Conservation (phyloP, 2,113 vertebrate genomes). For the Acrocephalus kingi region DNA sequence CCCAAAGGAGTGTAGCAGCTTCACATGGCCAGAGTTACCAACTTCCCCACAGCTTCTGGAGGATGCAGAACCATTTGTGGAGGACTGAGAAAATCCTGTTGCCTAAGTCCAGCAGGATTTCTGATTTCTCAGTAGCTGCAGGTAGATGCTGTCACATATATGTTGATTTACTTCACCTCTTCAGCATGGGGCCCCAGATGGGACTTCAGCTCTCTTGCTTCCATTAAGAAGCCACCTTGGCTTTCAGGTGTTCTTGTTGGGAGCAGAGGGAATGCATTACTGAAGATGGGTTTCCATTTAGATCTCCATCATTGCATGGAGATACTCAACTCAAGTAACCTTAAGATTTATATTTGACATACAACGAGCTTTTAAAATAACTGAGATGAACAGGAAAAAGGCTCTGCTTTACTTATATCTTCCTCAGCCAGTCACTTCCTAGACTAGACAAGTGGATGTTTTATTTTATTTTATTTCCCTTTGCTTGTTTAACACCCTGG, state of each 20-base stretch:
- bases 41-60: neutral
- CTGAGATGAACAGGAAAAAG: neutral
- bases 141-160: neutral
- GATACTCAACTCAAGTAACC: neutral
- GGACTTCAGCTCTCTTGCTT: neutral
- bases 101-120: neutral
- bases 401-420: neutral
- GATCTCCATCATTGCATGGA: neutral
- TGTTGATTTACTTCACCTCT: neutral
- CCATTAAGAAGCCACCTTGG: neutral
- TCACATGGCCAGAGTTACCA: neutral
- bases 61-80: neutral
- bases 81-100: neutral
- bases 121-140: neutral
- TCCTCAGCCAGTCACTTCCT: neutral
- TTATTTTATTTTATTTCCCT: neutral
- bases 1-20: rapidly evolving
- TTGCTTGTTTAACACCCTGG: neutral
- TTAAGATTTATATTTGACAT: neutral
- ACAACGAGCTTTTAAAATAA: neutral
- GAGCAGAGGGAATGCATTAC: neutral
- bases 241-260: neutral
- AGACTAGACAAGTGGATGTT: neutral
- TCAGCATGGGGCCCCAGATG: neutral
- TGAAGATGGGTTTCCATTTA: neutral